Evolutionary conservation across 2,888 invertebrate genomes (phyloP).

Genomic region (Fragum sueziense): DNA sequence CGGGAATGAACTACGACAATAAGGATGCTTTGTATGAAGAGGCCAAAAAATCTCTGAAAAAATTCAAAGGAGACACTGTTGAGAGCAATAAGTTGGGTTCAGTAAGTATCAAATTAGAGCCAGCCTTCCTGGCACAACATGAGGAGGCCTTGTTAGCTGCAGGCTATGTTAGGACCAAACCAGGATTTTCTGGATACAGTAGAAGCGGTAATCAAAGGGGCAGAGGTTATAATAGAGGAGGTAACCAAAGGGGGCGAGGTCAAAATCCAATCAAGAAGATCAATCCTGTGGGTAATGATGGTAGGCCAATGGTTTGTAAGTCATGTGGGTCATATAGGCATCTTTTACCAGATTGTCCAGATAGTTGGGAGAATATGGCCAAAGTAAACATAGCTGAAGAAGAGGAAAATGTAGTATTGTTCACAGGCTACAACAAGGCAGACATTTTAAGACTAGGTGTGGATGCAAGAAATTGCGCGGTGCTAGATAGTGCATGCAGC

Average conservation of each 20-base stretch:
- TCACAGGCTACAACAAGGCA: conserved; percentile 38
- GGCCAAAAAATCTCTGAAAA: conserved; percentile 25
- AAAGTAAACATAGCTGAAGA: too few species aligned
- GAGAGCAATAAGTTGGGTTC: conserved; percentile 19
- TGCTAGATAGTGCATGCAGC: conserved; percentile 53
- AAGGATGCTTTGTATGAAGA: conserved; percentile 36
- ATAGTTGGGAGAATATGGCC: conserved; percentile 48
- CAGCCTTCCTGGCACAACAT: too few species aligned
- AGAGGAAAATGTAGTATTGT: conserved; percentile 45
- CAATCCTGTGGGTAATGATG: conserved; percentile 44
- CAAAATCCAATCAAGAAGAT: conserved; percentile 20
- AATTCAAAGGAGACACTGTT: conserved; percentile 13
- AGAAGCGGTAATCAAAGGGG: not conserved
- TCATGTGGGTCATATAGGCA: conserved; percentile 50
- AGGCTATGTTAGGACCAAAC: conserved; percentile 22
- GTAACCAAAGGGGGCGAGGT: not conserved
- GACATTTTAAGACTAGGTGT: conserved; percentile 31
- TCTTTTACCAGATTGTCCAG: conserved; percentile 39
- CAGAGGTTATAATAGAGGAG: not conserved
- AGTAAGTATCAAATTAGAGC: too few species aligned
- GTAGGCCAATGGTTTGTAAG: conserved; percentile 28
- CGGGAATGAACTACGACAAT: conserved; percentile 40
- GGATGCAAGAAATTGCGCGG: conserved; percentile 48
- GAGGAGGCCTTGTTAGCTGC: conserved; percentile 28
- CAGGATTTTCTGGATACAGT: not conserved